Base-by-base conservation (phyloP, 37 sponge, comb jelly and placozoan species). In the Haliclona indistincta region DNA sequence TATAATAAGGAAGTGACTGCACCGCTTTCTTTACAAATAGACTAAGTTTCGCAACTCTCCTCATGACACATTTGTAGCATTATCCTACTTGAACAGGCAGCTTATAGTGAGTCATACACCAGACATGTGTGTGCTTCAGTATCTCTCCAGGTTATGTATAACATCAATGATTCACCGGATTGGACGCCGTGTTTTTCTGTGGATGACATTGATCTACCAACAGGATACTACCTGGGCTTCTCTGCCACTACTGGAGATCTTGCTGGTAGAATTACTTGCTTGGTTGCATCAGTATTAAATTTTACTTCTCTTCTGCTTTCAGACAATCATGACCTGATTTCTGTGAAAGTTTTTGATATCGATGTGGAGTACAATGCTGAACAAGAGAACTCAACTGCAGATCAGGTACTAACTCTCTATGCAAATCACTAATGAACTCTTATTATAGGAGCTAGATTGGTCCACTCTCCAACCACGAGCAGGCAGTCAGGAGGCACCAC, bases 191-290 rank as follows among this genome's bases (percentile, higher is more conserved):
- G 97, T 52, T 90, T 97, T 43, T 66, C 38, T 29, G 88, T 81
- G 5, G 38, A 64, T 17, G 76, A 90, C 64, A 74, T 97, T 20
- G 64, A 85, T 41, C 78, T 97, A 7, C 97, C 97, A 25, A 88
- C 91, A 63, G 95, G 99, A 8, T 97, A 97, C 80, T 92, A 78
- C 68, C 68, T 95, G 47, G 99, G 99, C 25, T 42, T 92, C 32
- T 63, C 96, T 29, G 95, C 95, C 32, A 83, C 81, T 39, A 97
- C 99, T 62, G 99, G 99, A 15, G 95, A 97, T 11, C 70, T 97
- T 43, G 99, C 99, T 37, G 95, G 92, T 91, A 49, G 39, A 61
- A 54, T 32, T 47, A 19, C 22, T 28, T 68, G 5, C 13, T 37
- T 74, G n/a, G n/a, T n/a, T n/a, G 54, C n/a, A n/a, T n/a, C n/a